Conservation (phyloP, 2,797 vertebrate species). For the Enteromius unitaeniatus region DNA sequence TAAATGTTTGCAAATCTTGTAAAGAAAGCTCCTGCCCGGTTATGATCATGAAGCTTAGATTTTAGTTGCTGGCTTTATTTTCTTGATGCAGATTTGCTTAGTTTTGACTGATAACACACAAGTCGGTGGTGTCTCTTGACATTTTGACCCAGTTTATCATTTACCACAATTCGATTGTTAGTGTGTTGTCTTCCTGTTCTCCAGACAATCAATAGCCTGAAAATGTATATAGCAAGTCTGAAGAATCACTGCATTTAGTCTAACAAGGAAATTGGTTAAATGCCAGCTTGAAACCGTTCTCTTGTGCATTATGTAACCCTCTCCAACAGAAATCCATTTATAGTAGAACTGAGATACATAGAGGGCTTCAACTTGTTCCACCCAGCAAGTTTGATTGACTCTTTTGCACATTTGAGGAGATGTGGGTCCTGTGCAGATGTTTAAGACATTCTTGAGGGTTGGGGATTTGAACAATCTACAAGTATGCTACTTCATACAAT, state of each 20-base stretch:
- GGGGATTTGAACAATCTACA: background rate
- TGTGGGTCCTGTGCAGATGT: slow-evolving; percentile 8
- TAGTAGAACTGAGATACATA: slow-evolving; percentile 38
- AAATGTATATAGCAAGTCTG: slow-evolving; percentile 7
- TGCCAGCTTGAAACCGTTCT: slow-evolving; percentile 47
- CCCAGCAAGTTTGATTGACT: background rate
- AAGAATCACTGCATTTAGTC: slow-evolving; percentile 39
- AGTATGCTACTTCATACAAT: background rate
- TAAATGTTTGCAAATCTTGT: slow-evolving; percentile 1
- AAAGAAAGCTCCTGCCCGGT: background rate
- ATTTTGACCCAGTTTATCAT: slow-evolving; percentile 42
- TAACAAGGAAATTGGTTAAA: slow-evolving; percentile 48
- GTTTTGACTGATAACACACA: background rate
- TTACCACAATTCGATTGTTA: slow-evolving; percentile 23
- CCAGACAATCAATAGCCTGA: background rate
- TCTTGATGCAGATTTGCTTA: background rate
- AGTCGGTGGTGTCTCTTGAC: slow-evolving; percentile 27
- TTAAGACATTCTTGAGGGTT: background rate
- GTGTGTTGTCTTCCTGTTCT: slow-evolving; percentile 23
- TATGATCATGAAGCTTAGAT: background rate
- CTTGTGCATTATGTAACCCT: slow-evolving; percentile 45
- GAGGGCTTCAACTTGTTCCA: background rate
- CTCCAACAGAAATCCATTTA: slow-evolving; percentile 39
- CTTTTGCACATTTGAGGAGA: background rate
- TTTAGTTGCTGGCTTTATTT: background rate